Evolutionary conservation across 2,888 invertebrate species (phyloP), one percentile per base, ranked within the genome.

Genomic region (Rotaria sp.): DNA sequence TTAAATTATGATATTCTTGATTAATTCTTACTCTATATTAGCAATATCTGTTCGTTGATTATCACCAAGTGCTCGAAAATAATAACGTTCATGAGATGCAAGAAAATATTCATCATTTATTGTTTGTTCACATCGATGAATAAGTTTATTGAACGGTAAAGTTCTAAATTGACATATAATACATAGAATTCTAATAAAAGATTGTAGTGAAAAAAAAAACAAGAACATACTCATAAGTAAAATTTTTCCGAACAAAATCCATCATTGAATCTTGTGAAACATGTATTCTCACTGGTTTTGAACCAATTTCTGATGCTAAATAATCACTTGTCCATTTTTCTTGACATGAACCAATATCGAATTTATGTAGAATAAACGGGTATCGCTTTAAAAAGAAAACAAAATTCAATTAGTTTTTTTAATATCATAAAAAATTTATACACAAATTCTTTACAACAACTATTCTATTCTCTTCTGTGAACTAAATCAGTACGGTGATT

Each of bases 161-260:
- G 92, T 91, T 88, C 91, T 91, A 88, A 52, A 87, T 85, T 35
- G 24, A 50, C 57, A 59, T 35, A 85, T 30, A 26, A 50, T 55
- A 87, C 45, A 24, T 38, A 75, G 24, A 50, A 75, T 41, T 55
- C 30, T 84, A 55, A 80, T 21, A 52, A 38, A 86, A 50, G 41
- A 86, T 26, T 57, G 2, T 41, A 5, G 8, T 41, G 8, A 41
- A 8, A 41, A n/a, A n/a, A n/a, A n/a, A n/a, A n/a, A n/a, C n/a
- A n/a, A n/a, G n/a, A n/a, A 15, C 41, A 87, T 89, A 91, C 91
- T 91, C 92, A 89, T 93, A 93, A 1, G 89, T 86, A 89, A 93
- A 93, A 88, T 93, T 93, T 88, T 92, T 93, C 57, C 89, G 89
- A 41, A 92, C 89, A 88, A 93, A 93, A 89, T 93, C 92, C 90